phyloP scores from a whole-genome alignment of 2,797 vertebrate species.

The Prionace glauca region DNA sequence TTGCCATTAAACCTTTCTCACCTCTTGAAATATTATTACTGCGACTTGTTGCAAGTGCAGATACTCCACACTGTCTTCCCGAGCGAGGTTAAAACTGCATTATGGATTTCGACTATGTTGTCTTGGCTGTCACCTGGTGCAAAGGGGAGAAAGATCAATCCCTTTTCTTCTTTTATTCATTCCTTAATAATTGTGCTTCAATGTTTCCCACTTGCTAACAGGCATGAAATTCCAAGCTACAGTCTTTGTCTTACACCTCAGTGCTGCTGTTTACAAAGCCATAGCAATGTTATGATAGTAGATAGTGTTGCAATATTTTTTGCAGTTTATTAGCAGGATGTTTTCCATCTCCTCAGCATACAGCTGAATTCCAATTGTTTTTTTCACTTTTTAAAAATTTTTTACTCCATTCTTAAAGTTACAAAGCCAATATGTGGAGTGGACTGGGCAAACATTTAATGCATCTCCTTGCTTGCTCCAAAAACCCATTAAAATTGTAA shows the following conservation, averaged over 20 bases:
- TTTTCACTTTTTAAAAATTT: too few relatives aligned
- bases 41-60: neutral
- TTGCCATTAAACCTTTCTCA: neutral
- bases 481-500: too few relatives aligned
- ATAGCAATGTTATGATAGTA: neutral
- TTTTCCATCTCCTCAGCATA: slow-evolving; percentile 20
- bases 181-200: neutral
- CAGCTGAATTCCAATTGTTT: neutral
- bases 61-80: neutral
- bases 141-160: neutral
- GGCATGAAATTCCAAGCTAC: neutral
- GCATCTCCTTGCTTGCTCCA: too few relatives aligned
- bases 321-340: neutral
- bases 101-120: neutral
- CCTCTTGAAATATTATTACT: neutral
- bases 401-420: too few relatives aligned
- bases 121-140: neutral
- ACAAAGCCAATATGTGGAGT: too few relatives aligned
- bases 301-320: neutral
- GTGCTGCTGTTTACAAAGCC: neutral
- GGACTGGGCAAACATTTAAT: too few relatives aligned
- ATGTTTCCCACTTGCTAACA: neutral
- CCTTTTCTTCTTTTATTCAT: neutral
- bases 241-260: neutral
- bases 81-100: neutral